Conservation (phyloP, 1,140 invertebrate genomes). For the Lepidostoma basale region DNA sequence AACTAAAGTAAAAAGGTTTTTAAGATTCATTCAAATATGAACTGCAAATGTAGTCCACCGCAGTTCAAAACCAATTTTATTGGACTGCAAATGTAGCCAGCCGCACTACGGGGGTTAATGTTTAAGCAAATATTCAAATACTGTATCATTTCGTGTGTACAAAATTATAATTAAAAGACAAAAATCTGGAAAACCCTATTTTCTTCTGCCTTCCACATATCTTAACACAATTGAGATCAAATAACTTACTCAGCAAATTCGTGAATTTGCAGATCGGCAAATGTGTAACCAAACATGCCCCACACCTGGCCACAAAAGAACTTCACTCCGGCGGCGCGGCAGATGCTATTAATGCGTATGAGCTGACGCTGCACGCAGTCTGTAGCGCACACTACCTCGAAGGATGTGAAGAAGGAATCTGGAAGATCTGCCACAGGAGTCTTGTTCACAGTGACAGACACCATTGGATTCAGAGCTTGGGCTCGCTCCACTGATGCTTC, state of each 20-base stretch:
- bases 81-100: too few relatives aligned
- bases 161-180: too few relatives aligned
- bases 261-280: conserved; percentile 86
- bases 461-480: conserved; percentile 90
- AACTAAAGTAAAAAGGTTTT: too few relatives aligned
- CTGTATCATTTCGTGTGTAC: too few relatives aligned
- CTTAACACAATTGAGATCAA: too few relatives aligned
- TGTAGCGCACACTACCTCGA: conserved; percentile 85
- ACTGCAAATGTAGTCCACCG: too few relatives aligned
- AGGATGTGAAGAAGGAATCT: conserved; percentile 77
- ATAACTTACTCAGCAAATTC: conserved; percentile 87
- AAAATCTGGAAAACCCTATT: not conserved
- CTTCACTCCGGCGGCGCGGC: conserved; percentile 78
- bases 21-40: too few relatives aligned
- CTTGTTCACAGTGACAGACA: conserved; percentile 78
- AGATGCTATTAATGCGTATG: conserved; percentile 78
- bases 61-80: too few relatives aligned
- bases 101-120: too few relatives aligned
- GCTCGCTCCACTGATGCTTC: conserved; percentile 78
- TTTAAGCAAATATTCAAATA: too few relatives aligned
- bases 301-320: conserved; percentile 92
- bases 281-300: conserved; percentile 92
- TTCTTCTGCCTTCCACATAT: not conserved
- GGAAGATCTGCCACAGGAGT: conserved; percentile 68
- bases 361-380: conserved; percentile 74